phyloP scores from a whole-genome alignment of 2,113 vertebrate species.

The Agelaius phoeniceus region DNA sequence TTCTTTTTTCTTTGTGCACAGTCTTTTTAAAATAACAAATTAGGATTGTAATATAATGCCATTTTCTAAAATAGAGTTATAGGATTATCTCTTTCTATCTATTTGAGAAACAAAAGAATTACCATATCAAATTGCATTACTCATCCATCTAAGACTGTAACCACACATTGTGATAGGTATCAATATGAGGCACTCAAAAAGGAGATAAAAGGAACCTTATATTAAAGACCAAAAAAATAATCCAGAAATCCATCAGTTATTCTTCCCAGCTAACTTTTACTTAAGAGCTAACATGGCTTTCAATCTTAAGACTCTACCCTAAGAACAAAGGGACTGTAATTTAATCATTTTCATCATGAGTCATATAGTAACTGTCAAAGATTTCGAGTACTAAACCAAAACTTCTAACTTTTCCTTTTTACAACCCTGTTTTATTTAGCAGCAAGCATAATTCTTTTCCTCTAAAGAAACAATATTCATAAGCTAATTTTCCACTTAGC shows the following conservation, averaged over 20 bases:
- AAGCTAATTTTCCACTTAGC: neutral
- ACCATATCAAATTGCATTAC: constrained; percentile 9
- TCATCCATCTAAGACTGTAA: constrained; percentile 3
- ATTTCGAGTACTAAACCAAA: neutral
- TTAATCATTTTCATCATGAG: neutral
- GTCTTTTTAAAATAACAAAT: neutral
- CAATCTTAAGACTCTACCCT: neutral
- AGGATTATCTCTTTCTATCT: neutral
- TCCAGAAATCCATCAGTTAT: neutral
- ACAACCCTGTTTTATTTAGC: neutral
- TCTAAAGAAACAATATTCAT: neutral
- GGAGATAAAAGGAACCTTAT: neutral
- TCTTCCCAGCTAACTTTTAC: neutral
- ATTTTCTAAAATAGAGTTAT: neutral
- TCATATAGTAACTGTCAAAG: constrained; percentile 5
- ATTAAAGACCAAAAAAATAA: neutral
- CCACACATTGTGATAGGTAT: neutral
- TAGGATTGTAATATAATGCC: neutral
- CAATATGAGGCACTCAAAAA: neutral
- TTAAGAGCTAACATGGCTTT: neutral
- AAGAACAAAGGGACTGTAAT: constrained; percentile 1
- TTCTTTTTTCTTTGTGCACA: neutral
- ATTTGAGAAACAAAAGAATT: constrained; percentile 6
- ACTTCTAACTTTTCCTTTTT: neutral
- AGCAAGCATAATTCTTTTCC: neutral